phyloP scores from a whole-genome alignment of 2,797 vertebrate species.

The Enteromius radiatus region DNA sequence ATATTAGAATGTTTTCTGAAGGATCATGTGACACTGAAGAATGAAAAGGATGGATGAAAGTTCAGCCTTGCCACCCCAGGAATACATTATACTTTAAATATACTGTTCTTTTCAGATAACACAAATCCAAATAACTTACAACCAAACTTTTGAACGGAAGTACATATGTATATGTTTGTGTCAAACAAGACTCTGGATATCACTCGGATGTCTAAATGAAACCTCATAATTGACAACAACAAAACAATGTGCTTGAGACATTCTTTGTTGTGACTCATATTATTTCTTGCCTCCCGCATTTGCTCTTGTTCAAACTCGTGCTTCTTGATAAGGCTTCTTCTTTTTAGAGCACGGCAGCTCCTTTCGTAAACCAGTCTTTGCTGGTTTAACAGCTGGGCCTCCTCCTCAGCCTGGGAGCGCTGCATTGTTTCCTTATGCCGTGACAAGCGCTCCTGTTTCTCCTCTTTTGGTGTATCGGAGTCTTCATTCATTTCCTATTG shows the following conservation, averaged over 20 bases:
- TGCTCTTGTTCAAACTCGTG: conserved; percentile 97
- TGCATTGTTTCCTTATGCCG: conserved; percentile 99
- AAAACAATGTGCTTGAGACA: background rate
- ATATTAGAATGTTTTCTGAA: background rate
- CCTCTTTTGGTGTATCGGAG: conserved; percentile 97
- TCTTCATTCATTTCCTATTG: conserved; percentile 97
- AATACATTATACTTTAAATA: background rate
- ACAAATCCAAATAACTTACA: background rate
- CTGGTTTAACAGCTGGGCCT: conserved; percentile 93
- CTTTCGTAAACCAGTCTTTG: conserved; percentile 97
- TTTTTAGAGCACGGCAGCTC: conserved; percentile 94
- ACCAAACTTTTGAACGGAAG: background rate
- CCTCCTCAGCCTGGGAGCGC: conserved; percentile 98
- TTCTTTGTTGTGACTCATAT: conserved; percentile 15
- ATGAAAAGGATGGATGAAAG: background rate
- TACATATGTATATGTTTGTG: background rate
- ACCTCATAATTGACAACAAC: background rate
- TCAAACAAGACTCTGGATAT: background rate
- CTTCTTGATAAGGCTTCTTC: conserved; percentile 92
- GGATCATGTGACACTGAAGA: background rate
- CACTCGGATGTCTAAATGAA: background rate
- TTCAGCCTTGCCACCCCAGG: background rate
- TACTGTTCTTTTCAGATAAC: background rate
- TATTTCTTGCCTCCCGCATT: conserved; percentile 88
- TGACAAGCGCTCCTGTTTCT: conserved; percentile 97